Percentiles rank a stretch among this genome's conserved stretches.
Evolutionary conservation across 2,797 vertebrate species (phyloP).

Genomic region (Gephyroberyx darwinii): DNA sequence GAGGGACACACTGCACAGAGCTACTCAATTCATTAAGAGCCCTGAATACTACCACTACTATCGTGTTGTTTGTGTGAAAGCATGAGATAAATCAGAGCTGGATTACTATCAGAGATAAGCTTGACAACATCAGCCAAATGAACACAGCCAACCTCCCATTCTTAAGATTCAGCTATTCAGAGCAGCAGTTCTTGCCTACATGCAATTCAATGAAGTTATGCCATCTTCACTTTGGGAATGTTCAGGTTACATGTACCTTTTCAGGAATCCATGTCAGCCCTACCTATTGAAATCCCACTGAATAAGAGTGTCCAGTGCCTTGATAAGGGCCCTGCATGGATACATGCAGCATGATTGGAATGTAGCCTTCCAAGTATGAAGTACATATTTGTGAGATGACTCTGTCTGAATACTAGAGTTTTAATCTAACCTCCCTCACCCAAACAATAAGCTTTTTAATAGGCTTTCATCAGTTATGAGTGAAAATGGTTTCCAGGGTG

Average conservation of each 20-base stretch:
- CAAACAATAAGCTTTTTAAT: not conserved
- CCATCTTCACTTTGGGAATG: not conserved
- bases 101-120: too few relatives aligned
- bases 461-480: too few relatives aligned
- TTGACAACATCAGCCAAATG: too few relatives aligned
- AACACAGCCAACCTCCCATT: not conserved
- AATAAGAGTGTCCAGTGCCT: not conserved
- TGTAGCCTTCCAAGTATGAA: constrained; percentile 22
- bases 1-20: constrained; percentile 4
- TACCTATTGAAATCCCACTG: not conserved
- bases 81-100: too few relatives aligned
- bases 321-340: not conserved
- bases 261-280: not conserved
- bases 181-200: not conserved
- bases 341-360: constrained; percentile 33
- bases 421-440: not conserved
- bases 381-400: constrained; percentile 25
- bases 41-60: too few relatives aligned
- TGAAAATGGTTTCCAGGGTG: not conserved
- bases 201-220: not conserved
- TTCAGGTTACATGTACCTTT: not conserved
- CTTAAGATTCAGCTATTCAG: not conserved
- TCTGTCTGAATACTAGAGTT: not conserved
- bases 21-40: constrained; percentile 39
- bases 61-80: too few relatives aligned